These are phyloP conservation scores for Dendrophyllia cribrosa DNA, from an alignment of 64 coral and sea anemone species.

Conservation along the genomic window DNA sequence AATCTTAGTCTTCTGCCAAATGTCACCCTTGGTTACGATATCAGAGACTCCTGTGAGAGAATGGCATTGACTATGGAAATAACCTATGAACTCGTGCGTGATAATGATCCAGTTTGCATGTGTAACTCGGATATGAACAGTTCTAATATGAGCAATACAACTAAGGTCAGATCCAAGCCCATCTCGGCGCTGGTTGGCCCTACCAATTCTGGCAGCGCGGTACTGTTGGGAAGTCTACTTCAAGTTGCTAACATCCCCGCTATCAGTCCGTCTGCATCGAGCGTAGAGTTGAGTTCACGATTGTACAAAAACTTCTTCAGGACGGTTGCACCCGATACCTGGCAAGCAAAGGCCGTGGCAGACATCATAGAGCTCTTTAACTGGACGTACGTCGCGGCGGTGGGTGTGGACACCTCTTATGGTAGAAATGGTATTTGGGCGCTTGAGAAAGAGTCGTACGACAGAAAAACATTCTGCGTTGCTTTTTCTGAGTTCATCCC, in stretches of 20 bases:
- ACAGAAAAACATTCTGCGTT: background rate
- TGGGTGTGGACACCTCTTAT: constrained; percentile 60
- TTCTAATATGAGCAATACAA: background rate
- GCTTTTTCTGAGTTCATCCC: background rate
- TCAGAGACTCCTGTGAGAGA: background rate
- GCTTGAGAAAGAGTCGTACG: background rate
- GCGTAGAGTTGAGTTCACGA: background rate
- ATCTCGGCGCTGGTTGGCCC: background rate
- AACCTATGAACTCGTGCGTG: background rate
- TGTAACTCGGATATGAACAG: too few species aligned
- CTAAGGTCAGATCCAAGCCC: background rate
- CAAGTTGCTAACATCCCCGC: background rate
- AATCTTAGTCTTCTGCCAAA: background rate
- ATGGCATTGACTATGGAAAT: background rate
- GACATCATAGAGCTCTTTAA: constrained; percentile 52
- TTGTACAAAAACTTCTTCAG: constrained; percentile 40
- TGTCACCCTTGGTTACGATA: background rate
- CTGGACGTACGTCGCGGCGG: constrained; percentile 57
- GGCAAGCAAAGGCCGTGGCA: constrained; percentile 45
- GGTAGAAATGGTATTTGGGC: constrained; percentile 26
- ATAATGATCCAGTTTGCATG: background rate
- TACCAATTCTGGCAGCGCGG: background rate
- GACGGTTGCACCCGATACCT: constrained; percentile 65
- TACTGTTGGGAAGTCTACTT: background rate
- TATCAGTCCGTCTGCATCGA: background rate